Evolutionary conservation across 2,797 vertebrate species (phyloP).

Genomic region (Acrossocheilus fasciatus): DNA sequence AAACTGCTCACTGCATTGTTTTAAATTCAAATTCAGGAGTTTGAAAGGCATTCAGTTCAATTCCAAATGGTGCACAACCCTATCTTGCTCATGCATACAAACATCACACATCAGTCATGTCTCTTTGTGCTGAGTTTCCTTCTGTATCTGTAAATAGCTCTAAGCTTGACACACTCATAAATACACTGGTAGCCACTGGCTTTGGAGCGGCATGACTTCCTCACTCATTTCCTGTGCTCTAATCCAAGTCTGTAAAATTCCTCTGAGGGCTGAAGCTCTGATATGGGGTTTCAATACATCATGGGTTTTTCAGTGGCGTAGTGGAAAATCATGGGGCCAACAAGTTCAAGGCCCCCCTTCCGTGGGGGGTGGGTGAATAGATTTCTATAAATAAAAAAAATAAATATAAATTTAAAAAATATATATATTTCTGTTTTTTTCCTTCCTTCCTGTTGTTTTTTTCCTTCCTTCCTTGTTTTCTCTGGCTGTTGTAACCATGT

Average conservation of each 20-base stretch:
- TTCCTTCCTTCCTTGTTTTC: no score
- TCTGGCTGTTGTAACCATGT: no score
- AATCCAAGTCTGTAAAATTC: not conserved
- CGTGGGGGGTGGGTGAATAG: no score
- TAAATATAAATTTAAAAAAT: no score
- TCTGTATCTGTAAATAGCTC: constrained; percentile 25
- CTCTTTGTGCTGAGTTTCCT: not conserved
- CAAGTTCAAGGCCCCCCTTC: no score
- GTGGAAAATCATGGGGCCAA: no score
- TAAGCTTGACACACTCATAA: constrained; percentile 11
- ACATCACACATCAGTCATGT: constrained; percentile 6
- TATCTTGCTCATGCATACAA: not conserved
- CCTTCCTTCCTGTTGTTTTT: no score
- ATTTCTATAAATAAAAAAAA: no score
- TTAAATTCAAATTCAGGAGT: not conserved
- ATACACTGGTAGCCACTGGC: constrained; percentile 7
- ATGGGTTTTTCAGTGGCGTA: not conserved
- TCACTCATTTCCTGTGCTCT: not conserved
- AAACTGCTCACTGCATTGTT: not conserved
- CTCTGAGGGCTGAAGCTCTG: not conserved
- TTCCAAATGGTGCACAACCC: not conserved
- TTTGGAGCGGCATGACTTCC: not conserved
- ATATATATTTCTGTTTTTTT: no score
- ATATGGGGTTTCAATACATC: not conserved
- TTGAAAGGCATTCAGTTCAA: not conserved